Evolutionary conservation across 2,888 invertebrate species (phyloP).

Genomic region (Toxonevra muliebris): DNA sequence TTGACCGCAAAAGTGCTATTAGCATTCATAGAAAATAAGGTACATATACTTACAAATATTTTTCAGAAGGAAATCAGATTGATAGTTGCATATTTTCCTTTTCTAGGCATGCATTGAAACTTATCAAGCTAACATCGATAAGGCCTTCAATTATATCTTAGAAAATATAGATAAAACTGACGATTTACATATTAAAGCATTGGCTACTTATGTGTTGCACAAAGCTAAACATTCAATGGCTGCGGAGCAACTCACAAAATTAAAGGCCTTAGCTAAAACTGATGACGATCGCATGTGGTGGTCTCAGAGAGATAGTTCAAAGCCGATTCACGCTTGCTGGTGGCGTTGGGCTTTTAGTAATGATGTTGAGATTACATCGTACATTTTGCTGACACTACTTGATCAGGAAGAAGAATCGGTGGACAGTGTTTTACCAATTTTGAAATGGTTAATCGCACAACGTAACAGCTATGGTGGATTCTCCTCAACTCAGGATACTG

Average conservation of each 20-base stretch:
- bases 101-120: slow-evolving; percentile 45
- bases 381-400: slow-evolving; percentile 61
- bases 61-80: not conserved
- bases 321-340: not conserved
- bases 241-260: slow-evolving; percentile 56
- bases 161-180: slow-evolving; percentile 72
- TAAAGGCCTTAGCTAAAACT: slow-evolving; percentile 69
- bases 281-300: too few species aligned
- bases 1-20: slow-evolving; percentile 81
- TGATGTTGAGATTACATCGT: slow-evolving; percentile 58
- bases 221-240: slow-evolving; percentile 77
- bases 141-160: slow-evolving; percentile 79
- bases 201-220: too few species aligned
- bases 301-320: slow-evolving; percentile 72
- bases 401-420: slow-evolving; percentile 48
- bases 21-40: slow-evolving; percentile 74
- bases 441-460: too few species aligned
- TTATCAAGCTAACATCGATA: slow-evolving; percentile 75
- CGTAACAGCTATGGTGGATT: slow-evolving; percentile 84
- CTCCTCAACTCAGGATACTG: slow-evolving; percentile 79
- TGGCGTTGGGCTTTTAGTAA: slow-evolving; percentile 65
- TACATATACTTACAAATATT: slow-evolving; percentile 57
- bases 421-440: slow-evolving; percentile 63
- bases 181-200: slow-evolving; percentile 79
- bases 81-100: slow-evolving; percentile 63